A percentile compares a stretch with the other conserved stretches of the same genome.
These are phyloP conservation scores for Drepanosiphum platanoidis DNA, from an alignment of 2,888 invertebrate species.

Conservation along the genomic window DNA sequence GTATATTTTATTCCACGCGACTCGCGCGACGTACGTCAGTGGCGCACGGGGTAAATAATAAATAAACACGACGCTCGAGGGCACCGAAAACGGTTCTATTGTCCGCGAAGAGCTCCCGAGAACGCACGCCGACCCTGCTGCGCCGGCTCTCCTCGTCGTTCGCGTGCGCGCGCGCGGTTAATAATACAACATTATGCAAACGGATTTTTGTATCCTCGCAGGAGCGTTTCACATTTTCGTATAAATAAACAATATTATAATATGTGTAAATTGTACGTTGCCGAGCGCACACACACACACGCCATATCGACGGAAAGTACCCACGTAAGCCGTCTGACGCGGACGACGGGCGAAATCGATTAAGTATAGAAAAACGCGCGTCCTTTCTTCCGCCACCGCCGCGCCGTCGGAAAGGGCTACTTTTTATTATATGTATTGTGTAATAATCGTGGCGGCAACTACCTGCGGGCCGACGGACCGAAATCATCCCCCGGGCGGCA, in stretches of 20 bases:
- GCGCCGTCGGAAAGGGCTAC: too few species aligned
- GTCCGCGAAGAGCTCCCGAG: neutral
- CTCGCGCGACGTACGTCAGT: neutral
- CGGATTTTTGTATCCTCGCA: neutral
- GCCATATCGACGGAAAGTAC: too few species aligned
- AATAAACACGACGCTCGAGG: conserved; percentile 9
- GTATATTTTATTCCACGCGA: conserved; percentile 9
- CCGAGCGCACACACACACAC: neutral
- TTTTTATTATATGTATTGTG: neutral
- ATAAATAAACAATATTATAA: too few species aligned
- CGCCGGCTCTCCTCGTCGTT: neutral
- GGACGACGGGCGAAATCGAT: too few species aligned
- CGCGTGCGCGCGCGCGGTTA: neutral
- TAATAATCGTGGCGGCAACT: neutral
- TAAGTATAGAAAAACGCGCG: neutral
- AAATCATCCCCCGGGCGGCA: neutral
- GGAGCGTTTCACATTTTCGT: too few species aligned
- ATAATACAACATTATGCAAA: conserved; percentile 38
- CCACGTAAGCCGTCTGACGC: too few species aligned
- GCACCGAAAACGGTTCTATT: conserved; percentile 29
- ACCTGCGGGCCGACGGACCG: neutral
- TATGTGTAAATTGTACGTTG: neutral
- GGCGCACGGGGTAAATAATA: neutral
- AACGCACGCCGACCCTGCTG: neutral
- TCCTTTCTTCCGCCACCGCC: neutral